These are phyloP conservation scores for Tachypleus tridentatus DNA, from an alignment of 1,140 invertebrate species.

Conservation along the genomic window DNA sequence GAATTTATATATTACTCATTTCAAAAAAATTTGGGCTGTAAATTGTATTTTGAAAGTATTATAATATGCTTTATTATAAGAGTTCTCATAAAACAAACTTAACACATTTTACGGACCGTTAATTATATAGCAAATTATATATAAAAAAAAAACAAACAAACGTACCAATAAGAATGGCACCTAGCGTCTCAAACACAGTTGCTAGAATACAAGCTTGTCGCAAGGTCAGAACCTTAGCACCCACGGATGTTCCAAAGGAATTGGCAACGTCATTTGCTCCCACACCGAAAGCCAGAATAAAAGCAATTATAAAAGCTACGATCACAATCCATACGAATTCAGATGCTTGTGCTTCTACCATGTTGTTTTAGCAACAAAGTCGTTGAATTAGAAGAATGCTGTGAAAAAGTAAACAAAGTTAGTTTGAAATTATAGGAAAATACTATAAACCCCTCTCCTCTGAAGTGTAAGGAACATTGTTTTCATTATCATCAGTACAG, in stretches of 20 bases:
- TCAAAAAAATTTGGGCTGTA: too few species aligned
- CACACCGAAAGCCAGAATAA: constrained; percentile 47
- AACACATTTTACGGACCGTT: not conserved
- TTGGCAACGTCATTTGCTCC: constrained; percentile 98
- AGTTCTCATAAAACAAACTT: not conserved
- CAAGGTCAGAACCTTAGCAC: constrained; percentile 85
- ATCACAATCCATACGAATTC: constrained; percentile 39
- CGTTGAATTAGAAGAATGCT: too few species aligned
- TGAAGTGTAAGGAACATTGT: too few species aligned
- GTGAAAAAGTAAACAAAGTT: too few species aligned
- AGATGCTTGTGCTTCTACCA: constrained; percentile 9
- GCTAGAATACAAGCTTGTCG: constrained; percentile 85
- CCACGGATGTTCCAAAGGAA: constrained; percentile 94
- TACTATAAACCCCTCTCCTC: too few species aligned
- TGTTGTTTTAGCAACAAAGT: constrained; percentile 7
- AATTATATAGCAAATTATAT: not conserved
- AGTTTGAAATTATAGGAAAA: too few species aligned
- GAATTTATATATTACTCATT: too few species aligned
- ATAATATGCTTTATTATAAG: not conserved
- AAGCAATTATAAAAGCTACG: constrained; percentile 46
- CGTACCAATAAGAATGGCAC: constrained; percentile 70
- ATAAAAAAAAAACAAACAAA: not conserved
- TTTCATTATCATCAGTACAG: too few species aligned
- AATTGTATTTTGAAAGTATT: not conserved
- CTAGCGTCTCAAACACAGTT: constrained; percentile 87